Base-by-base conservation (phyloP, 2,113 vertebrate genomes). In the Eulemur macaco region DNA sequence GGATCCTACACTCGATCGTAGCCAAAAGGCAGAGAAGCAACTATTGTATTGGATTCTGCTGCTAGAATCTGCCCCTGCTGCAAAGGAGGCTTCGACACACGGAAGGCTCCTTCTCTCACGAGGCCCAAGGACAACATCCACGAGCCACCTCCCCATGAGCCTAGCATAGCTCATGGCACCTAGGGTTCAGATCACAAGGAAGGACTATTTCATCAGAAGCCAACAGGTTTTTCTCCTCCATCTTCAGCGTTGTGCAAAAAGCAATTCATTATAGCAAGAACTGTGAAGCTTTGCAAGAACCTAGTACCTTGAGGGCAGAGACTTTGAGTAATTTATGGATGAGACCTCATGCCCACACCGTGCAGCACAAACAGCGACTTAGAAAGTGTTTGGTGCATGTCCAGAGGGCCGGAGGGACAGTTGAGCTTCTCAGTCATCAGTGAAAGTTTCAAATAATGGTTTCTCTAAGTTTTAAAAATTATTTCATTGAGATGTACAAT, bases 321-420 rank as follows among this genome's bases (percentile, higher is more conserved):
- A 47, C 37, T 9, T 42, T 8, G 9, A 63, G 34, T 29, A 5
- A 0, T 71, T 7, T 37, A 29, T 85, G 21, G 50, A 60, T 7
- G 23, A 66, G 54, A 64, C 18, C 23, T 23, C 1, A 0, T 37
- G 29, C 15, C 50, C 58, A 66, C 25, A 17, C 39, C 2, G 5
- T 1, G 4, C 29, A 23, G 47, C 74, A 37, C 39, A n/a, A 10
- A 78, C 15, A 25, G 8, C 11, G 63, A 64, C 80, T 39, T 11
- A 0, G 69, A 21, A 9, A 42, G 42, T 6, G 64, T 8, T n/a
- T 3, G 39, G 14, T 12, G 0, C 6, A 0, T 74, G 4, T 10
- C 37, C 15, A 6, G 23, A 54, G 66, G 76, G 29, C 17, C 1
- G 0, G 68, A 1, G 11, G 17, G 29, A 31, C 4, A 56, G 8